Conservation (phyloP, 2,888 invertebrate genomes). For the Phorcus lineatus region DNA sequence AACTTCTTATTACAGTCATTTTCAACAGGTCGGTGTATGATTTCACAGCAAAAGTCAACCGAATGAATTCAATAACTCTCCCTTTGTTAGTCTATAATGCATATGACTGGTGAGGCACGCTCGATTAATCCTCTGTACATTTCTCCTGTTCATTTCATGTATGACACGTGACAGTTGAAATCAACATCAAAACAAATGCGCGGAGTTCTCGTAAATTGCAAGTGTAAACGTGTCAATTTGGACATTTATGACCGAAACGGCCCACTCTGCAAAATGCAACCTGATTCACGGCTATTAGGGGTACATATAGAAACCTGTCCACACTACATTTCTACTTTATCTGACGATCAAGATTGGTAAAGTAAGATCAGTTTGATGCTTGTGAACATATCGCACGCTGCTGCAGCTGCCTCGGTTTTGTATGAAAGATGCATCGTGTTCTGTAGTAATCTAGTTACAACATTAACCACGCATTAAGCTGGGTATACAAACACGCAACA, state of each 20-base stretch:
- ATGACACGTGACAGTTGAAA: conserved; percentile 13
- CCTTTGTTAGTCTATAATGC: too few relatives aligned
- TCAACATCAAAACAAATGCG: not conserved
- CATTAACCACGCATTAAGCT: too few relatives aligned
- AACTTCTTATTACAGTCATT: too few relatives aligned
- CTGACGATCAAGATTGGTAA: not conserved
- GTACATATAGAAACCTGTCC: not conserved
- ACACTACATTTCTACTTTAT: not conserved
- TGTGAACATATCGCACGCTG: not conserved
- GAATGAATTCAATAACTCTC: too few relatives aligned
- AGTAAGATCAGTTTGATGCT: too few relatives aligned
- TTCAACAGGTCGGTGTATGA: too few relatives aligned
- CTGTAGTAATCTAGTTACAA: too few relatives aligned
- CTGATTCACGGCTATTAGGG: not conserved
- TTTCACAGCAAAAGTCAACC: too few relatives aligned
- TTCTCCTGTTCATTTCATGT: not conserved
- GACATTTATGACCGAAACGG: not conserved
- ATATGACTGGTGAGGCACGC: not conserved
- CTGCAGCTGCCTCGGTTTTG: too few relatives aligned
- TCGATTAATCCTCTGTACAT: not conserved
- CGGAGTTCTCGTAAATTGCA: conserved; percentile 11
- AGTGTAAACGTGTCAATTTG: conserved; percentile 12
- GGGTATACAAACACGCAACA: too few relatives aligned
- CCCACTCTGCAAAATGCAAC: conserved; percentile 2
- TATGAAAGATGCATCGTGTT: too few relatives aligned